These are phyloP conservation scores for Anneissia japonica DNA, from an alignment of 35 echinoderm and acorn worm genomes.

Conservation along the genomic window DNA sequence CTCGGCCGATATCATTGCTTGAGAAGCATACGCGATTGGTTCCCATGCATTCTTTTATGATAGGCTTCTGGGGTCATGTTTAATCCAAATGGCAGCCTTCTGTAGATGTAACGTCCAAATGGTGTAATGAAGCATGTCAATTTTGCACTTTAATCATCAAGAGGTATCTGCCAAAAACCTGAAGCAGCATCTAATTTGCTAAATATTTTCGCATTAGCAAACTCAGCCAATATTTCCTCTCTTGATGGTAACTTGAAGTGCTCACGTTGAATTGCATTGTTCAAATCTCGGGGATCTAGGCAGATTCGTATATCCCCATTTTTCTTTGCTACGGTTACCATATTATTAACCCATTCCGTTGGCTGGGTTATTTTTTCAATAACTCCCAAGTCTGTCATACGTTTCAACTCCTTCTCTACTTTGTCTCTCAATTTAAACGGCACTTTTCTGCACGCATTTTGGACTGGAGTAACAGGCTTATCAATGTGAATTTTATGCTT, in stretches of 20 bases:
- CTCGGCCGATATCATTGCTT: slow-evolving; percentile 24
- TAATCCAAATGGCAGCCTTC: neutral
- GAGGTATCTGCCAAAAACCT: neutral
- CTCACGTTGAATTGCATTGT: neutral
- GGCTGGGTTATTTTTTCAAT: slow-evolving; percentile 48
- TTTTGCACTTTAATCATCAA: slow-evolving; percentile 17
- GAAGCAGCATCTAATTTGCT: neutral
- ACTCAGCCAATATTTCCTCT: neutral
- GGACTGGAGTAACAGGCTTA: neutral
- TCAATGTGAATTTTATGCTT: no score
- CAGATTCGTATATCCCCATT: slow-evolving; percentile 44
- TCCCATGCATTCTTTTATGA: neutral
- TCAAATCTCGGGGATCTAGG: neutral
- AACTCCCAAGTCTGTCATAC: slow-evolving; percentile 22
- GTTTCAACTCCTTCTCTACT: slow-evolving; percentile 33
- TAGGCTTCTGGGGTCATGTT: slow-evolving; percentile 22
- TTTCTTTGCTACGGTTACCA: slow-evolving; percentile 22
- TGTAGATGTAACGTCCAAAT: slow-evolving; percentile 8
- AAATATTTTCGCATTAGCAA: neutral
- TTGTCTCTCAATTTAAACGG: neutral
- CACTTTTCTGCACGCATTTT: slow-evolving; percentile 19
- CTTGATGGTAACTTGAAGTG: neutral
- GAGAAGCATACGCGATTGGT: slow-evolving; percentile 15
- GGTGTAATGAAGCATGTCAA: slow-evolving; percentile 25
- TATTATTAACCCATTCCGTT: slow-evolving; percentile 42